phyloP scores from a whole-genome alignment of 2,113 vertebrate genomes.

The Kryptolebias marmoratus region DNA sequence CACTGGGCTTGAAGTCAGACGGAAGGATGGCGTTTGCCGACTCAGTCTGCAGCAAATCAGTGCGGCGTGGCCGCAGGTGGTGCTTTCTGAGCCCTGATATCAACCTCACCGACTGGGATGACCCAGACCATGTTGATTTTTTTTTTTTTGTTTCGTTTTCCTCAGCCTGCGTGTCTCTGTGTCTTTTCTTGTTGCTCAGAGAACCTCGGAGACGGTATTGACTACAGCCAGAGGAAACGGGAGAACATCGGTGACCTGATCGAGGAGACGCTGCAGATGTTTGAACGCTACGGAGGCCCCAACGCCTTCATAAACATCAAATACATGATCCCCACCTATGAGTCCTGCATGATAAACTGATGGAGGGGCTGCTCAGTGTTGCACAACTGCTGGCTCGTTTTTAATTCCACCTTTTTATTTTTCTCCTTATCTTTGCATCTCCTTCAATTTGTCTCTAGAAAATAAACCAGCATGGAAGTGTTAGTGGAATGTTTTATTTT shows the following conservation, averaged over 20 bases:
- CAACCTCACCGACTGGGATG: conserved; percentile 5
- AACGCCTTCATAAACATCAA: conserved; percentile 95
- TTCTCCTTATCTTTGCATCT: conserved; percentile 32
- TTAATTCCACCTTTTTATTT: conserved; percentile 45
- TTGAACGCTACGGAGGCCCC: conserved; percentile 81
- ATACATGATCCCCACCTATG: conserved; percentile 95
- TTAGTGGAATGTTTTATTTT: neutral
- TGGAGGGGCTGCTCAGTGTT: too few relatives aligned
- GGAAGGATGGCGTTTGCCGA: conserved; percentile 54
- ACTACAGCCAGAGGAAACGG: conserved; percentile 90
- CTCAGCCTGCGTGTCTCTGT: conserved; percentile 22
- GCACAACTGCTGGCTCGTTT: too few relatives aligned
- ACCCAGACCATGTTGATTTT: neutral
- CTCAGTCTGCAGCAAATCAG: conserved; percentile 22
- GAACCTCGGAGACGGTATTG: conserved; percentile 90
- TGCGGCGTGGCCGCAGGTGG: conserved; percentile 45
- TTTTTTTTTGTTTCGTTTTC: conserved; percentile 1
- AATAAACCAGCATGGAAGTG: neutral
- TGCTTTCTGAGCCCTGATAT: conserved; percentile 41
- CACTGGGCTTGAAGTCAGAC: conserved; percentile 62
- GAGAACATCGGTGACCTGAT: conserved; percentile 92
- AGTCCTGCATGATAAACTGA: conserved; percentile 83
- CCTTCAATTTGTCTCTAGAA: too few relatives aligned
- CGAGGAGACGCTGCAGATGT: conserved; percentile 90
- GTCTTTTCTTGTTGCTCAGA: conserved; percentile 72